Percentiles rank a stretch among this genome's conserved stretches.
Conservation (phyloP, 2,797 vertebrate genomes). For the Periophthalmus magnuspinnatus region DNA sequence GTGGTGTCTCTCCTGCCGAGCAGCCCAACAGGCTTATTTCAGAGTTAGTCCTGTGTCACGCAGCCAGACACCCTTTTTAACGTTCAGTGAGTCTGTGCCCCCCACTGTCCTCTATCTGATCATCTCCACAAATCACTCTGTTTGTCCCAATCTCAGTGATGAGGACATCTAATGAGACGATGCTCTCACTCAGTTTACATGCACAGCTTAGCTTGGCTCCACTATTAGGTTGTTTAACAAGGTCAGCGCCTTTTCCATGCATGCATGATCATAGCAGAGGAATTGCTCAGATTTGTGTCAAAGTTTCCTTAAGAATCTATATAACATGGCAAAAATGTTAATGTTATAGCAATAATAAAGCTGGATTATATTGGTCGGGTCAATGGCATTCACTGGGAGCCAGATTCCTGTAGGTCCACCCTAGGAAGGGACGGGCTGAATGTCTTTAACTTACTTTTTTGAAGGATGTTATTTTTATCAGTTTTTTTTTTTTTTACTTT, state of each 20-base stretch:
- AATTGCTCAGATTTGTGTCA: not conserved
- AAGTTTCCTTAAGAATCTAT: not conserved
- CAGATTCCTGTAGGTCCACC: too few species aligned
- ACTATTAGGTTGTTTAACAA: constrained; percentile 5
- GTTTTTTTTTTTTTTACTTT: too few species aligned
- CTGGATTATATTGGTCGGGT: too few species aligned
- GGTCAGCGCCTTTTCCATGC: not conserved
- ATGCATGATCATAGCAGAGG: not conserved
- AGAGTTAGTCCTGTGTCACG: constrained; percentile 63
- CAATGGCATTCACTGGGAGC: too few species aligned
- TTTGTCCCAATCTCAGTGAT: constrained; percentile 18
- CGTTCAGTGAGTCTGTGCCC: constrained; percentile 57
- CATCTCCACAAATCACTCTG: constrained; percentile 30
- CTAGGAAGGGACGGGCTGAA: too few species aligned
- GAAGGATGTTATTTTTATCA: too few species aligned
- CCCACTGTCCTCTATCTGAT: constrained; percentile 36
- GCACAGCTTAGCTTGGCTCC: constrained; percentile 4
- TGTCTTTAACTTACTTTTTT: too few species aligned
- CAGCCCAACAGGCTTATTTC: constrained; percentile 65
- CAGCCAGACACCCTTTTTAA: constrained; percentile 62
- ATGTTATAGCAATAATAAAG: not conserved
- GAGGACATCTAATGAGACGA: constrained; percentile 12
- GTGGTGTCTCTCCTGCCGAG: constrained; percentile 67
- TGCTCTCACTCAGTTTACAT: constrained; percentile 1
- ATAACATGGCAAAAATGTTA: not conserved